Percentiles rank a stretch among this genome's conserved stretches.
phyloP scores from a whole-genome alignment of 2,888 invertebrate genomes.

The Ichneumoninae sp. region DNA sequence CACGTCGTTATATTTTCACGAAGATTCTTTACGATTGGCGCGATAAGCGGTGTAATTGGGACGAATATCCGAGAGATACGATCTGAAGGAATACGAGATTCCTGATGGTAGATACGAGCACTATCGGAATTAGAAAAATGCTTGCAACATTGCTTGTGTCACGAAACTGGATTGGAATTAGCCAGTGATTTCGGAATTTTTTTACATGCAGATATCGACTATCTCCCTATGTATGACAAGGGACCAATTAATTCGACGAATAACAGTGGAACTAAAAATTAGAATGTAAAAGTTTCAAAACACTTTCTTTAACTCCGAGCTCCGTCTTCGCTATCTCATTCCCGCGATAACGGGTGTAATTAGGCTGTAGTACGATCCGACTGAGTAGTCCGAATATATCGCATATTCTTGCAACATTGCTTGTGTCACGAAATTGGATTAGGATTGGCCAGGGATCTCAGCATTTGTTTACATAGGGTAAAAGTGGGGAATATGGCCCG shows the following conservation, averaged over 20 bases:
- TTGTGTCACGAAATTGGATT: too few species aligned
- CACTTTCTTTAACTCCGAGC: not conserved
- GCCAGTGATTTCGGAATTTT: too few species aligned
- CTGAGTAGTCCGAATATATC: not conserved
- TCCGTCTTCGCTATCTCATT: not conserved
- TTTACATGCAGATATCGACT: too few species aligned
- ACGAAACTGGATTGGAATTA: too few species aligned
- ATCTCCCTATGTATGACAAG: too few species aligned
- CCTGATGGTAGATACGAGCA: not conserved
- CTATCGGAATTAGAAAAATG: not conserved
- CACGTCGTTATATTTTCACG: slow-evolving; percentile 15
- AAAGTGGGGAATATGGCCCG: too few species aligned
- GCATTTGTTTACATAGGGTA: too few species aligned
- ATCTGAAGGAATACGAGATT: slow-evolving; percentile 3
- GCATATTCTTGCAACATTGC: not conserved
- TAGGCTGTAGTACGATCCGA: not conserved
- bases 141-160: not conserved
- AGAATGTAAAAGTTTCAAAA: not conserved
- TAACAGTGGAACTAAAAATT: not conserved
- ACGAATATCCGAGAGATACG: not conserved
- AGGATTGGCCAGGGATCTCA: too few species aligned
- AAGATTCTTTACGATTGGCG: slow-evolving; percentile 24
- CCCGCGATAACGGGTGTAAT: slow-evolving; percentile 1
- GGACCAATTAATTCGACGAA: too few species aligned
- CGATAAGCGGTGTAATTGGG: slow-evolving; percentile 24